Base-by-base conservation (phyloP, 2,888 invertebrate species). In the Polylopha cassiicola region DNA sequence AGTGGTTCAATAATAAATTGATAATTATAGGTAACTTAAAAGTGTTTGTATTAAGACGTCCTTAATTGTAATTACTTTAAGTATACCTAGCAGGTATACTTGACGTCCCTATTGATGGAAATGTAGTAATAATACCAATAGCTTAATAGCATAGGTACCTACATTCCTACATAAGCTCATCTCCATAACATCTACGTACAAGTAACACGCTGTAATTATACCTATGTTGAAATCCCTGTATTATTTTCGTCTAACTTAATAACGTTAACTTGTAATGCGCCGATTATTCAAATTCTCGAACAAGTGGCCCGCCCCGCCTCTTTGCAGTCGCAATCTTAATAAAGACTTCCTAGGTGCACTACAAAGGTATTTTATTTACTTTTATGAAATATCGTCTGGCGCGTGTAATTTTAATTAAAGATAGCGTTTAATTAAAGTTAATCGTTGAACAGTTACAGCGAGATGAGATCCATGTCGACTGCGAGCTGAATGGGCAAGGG, bases 241-340 rank as follows among this genome's bases (percentile, higher is more conserved):
- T 61, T 41, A 41, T 61, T 73, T 69, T 65, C 60, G 60, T 61
- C 57, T 60, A 55, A 61, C 55, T 58, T 61, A 68, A 69, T 72
- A 68, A 70, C 69, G 61, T 61, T 59, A 65, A 65, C 61, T 65
- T 66, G 68, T 78, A 77, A 75, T 73, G 60, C 56, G 60, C 44
- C 65, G 70, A 82, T 81, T 80, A 82, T 76, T 82, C 78, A 84
- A 81, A 82, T 78, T 73, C 71, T 58, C 61, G 53, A 67, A 72
- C 78, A 77, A 76, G 75, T 73, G 65, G 64, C 57, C 54, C 46
- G 59, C 53, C 50, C 72, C 84, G 81, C 84, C 85, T 72, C 73
- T 84, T 82, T 70, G 73, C 74, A 75, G 72, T 84, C 68, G 73
- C 75, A 81, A 80, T 81, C 73, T 81, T 75, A 81, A 81, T 84